phyloP scores from a whole-genome alignment of 1,140 invertebrate species.

The Cotesia chilonis region DNA sequence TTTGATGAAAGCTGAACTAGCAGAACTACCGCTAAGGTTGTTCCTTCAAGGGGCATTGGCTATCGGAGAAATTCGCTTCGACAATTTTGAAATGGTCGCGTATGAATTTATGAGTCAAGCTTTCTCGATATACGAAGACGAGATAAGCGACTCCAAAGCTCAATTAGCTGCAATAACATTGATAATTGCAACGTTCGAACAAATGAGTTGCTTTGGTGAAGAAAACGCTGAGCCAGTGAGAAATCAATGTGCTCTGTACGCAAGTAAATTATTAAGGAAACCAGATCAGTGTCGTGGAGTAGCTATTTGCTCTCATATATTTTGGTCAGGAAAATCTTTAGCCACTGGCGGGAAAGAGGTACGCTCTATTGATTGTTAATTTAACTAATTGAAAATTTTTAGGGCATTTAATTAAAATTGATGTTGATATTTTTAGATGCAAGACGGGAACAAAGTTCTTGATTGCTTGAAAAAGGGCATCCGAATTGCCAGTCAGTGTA shows the following conservation, averaged over 20 bases:
- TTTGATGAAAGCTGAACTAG: conserved; percentile 91
- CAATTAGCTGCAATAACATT: conserved; percentile 95
- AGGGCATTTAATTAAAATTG: background rate
- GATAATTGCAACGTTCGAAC: conserved; percentile 95
- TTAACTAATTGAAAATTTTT: background rate
- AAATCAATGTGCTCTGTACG: conserved; percentile 92
- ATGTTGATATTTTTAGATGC: conserved; percentile 70
- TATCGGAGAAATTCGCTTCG: conserved; percentile 90
- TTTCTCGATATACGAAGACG: conserved; percentile 98
- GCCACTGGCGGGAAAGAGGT: conserved; percentile 75
- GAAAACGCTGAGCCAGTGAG: conserved; percentile 97
- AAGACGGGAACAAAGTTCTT: conserved; percentile 88
- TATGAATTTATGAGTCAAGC: conserved; percentile 99
- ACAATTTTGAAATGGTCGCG: conserved; percentile 94
- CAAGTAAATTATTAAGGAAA: conserved; percentile 95
- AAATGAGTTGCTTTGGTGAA: conserved; percentile 91
- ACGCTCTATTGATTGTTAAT: conserved; percentile 24
- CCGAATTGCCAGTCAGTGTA: conserved; percentile 94
- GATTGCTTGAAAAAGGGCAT: conserved; percentile 97
- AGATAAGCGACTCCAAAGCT: conserved; percentile 97
- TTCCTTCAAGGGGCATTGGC: conserved; percentile 95
- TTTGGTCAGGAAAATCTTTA: conserved; percentile 91
- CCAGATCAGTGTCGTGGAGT: conserved; percentile 96
- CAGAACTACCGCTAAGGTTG: conserved; percentile 90
- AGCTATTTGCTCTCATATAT: conserved; percentile 90